Evolutionary conservation across 2,113 vertebrate species (phyloP).

Genomic region (Neodon shergylaensis): DNA sequence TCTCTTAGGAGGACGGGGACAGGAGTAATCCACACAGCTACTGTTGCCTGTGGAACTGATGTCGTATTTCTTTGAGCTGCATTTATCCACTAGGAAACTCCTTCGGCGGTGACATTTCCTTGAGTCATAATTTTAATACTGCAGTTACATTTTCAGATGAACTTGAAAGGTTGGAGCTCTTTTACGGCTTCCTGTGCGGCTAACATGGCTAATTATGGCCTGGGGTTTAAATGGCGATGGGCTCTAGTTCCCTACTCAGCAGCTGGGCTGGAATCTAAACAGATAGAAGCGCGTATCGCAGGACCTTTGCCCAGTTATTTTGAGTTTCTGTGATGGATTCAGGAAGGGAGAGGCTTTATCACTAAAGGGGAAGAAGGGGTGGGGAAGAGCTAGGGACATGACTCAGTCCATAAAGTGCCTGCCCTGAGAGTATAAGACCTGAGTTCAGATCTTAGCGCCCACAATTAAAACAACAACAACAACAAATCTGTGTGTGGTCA

Average conservation of each 20-base stretch:
- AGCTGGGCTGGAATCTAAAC: neutral
- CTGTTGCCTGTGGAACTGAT: neutral
- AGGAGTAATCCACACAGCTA: neutral
- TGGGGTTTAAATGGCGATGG: conserved; percentile 24
- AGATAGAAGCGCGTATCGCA: neutral
- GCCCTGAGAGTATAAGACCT: neutral
- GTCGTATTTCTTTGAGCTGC: neutral
- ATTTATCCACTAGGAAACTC: conserved; percentile 34
- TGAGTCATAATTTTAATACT: conserved; percentile 47
- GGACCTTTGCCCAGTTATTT: neutral
- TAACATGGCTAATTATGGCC: conserved; percentile 1
- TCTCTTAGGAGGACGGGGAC: neutral
- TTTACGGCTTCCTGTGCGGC: conserved; percentile 24
- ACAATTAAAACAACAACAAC: too few relatives aligned
- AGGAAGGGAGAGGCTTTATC: neutral
- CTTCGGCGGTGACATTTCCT: conserved; percentile 3
- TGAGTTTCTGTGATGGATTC: neutral
- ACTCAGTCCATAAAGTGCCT: neutral
- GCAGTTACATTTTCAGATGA: conserved; percentile 18
- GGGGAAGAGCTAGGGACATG: neutral
- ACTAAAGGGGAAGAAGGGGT: neutral
- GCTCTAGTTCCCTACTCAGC: neutral
- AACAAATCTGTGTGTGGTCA: neutral
- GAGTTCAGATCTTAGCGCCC: neutral
- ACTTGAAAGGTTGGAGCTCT: neutral